phyloP scores from a whole-genome alignment of 2,113 vertebrate species.

The Coptodon rendalli region DNA sequence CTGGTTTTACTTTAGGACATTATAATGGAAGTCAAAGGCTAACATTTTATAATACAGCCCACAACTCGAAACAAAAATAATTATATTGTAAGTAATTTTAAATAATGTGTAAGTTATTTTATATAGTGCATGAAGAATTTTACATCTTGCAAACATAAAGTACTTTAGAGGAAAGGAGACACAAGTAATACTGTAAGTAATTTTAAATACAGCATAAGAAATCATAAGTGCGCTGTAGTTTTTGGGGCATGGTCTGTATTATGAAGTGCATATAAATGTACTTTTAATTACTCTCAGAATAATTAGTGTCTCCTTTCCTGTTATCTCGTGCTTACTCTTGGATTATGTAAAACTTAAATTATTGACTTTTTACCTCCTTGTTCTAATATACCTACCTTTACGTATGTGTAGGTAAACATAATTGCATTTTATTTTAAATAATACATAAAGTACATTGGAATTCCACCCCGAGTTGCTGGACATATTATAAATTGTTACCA shows the following conservation, averaged over 20 bases:
- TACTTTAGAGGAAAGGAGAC: background rate
- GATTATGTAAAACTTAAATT: too few relatives aligned
- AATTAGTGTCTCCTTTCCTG: background rate
- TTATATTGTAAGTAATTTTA: background rate
- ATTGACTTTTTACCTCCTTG: too few relatives aligned
- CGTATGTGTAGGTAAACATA: too few relatives aligned
- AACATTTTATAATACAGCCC: background rate
- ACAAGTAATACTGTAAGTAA: background rate
- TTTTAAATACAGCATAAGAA: background rate
- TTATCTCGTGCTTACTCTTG: too few relatives aligned
- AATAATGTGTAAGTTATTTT: fast-evolving
- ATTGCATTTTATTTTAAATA: too few relatives aligned
- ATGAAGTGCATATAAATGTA: background rate
- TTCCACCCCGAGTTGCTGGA: too few relatives aligned
- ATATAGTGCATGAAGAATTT: background rate
- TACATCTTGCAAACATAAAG: background rate
- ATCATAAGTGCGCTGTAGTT: background rate
- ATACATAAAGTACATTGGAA: too few relatives aligned
- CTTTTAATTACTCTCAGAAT: background rate
- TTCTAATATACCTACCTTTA: too few relatives aligned
- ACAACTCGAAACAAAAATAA: background rate
- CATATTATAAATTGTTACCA: background rate
- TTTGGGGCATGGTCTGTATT: fast-evolving
- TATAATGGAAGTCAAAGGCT: background rate
- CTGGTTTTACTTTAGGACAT: background rate